phyloP scores from a whole-genome alignment of 2,888 invertebrate genomes.

The Incurvaria masculella region DNA sequence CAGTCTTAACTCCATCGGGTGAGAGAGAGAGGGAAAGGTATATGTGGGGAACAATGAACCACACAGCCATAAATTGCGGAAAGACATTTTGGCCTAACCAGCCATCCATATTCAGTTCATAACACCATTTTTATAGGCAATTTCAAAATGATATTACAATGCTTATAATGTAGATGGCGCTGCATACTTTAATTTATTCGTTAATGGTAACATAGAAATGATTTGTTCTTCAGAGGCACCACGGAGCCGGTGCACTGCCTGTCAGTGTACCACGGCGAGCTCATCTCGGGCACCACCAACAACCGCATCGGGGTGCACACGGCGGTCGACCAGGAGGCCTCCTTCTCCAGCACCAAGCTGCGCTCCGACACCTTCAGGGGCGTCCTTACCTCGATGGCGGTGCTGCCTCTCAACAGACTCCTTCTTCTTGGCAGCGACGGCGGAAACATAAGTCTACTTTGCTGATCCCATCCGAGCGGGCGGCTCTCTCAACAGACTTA shows the following conservation, averaged over 20 bases:
- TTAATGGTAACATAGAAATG: no score
- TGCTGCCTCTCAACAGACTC: conserved; percentile 86
- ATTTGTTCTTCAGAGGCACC: conserved; percentile 81
- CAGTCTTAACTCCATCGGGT: no score
- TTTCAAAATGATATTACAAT: no score
- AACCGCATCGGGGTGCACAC: conserved; percentile 89
- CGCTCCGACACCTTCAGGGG: conserved; percentile 90
- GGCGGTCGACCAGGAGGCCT: conserved; percentile 64
- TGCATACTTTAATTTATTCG: no score
- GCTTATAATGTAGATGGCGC: no score
- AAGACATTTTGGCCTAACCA: no score
- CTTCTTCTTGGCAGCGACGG: conserved; percentile 90
- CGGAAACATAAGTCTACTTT: conserved; percentile 78
- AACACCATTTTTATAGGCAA: no score
- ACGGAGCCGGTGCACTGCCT: conserved; percentile 93
- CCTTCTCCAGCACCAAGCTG: conserved; percentile 80
- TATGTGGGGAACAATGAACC: no score
- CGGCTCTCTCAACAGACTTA: no score
- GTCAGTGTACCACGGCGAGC: conserved; percentile 71
- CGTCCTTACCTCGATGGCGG: conserved; percentile 84
- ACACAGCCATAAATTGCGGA: no score
- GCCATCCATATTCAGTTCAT: no score
- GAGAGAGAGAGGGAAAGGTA: no score
- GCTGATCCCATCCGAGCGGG: conserved; percentile 60
- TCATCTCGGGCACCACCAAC: conserved; percentile 89